Conservation (phyloP, 1,140 invertebrate genomes). For the Contarinia nasturtii region DNA sequence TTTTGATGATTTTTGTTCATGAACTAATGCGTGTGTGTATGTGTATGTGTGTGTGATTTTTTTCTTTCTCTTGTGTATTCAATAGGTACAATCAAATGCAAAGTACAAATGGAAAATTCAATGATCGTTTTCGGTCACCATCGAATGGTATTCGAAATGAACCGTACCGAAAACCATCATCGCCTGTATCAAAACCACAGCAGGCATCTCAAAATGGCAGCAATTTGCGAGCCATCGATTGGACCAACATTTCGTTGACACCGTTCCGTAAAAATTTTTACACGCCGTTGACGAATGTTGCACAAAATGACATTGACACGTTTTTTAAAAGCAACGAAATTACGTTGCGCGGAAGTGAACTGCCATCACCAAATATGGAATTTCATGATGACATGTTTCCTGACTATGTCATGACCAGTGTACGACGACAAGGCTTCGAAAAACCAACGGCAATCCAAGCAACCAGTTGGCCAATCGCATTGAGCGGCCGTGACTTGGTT, state of each 20-base stretch:
- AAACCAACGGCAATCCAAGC: slow-evolving; percentile 75
- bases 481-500: slow-evolving; percentile 78
- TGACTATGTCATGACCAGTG: slow-evolving; percentile 47
- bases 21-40: too few relatives aligned
- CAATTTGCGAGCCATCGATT: slow-evolving; percentile 53
- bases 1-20: too few relatives aligned
- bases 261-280: slow-evolving; percentile 92
- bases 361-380: slow-evolving; percentile 57
- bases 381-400: slow-evolving; percentile 70
- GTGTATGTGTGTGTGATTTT: too few relatives aligned
- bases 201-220: too few relatives aligned
- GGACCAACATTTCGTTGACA: slow-evolving; percentile 56
- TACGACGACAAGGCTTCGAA: slow-evolving; percentile 47
- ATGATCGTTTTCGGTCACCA: too few relatives aligned
- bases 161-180: too few relatives aligned
- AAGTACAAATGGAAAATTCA: too few relatives aligned
- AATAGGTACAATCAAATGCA: too few relatives aligned
- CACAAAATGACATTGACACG: slow-evolving; percentile 53
- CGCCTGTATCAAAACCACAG: too few relatives aligned
- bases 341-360: slow-evolving; percentile 56
- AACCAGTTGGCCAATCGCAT: slow-evolving; percentile 84
- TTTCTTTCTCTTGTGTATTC: too few relatives aligned
- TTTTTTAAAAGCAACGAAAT: slow-evolving; percentile 61
- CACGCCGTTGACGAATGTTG: slow-evolving; percentile 60
- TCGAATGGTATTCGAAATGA: too few relatives aligned